Conservation (phyloP, 2,888 invertebrate species). For the Archips xylosteana region DNA sequence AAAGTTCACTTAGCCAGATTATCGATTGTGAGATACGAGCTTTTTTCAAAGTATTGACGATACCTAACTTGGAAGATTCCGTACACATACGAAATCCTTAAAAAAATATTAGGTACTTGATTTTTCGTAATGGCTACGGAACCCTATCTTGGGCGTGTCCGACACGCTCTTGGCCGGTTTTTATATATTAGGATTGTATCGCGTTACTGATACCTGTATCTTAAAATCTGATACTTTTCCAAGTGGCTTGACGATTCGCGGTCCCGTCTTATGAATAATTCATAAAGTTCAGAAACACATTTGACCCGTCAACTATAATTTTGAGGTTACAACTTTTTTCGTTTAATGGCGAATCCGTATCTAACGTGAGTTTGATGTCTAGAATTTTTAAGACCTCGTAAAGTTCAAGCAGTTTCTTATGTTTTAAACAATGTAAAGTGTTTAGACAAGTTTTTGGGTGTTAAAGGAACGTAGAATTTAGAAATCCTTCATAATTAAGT, state of each 20-base stretch:
- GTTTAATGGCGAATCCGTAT: not conserved
- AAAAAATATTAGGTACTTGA: too few species aligned
- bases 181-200: too few species aligned
- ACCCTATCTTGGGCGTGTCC: too few species aligned
- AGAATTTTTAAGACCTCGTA: not conserved
- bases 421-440: not conserved
- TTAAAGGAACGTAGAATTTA: too few species aligned
- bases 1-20: too few species aligned
- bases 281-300: not conserved
- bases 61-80: too few species aligned
- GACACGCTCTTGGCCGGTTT: too few species aligned
- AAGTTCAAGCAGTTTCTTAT: not conserved
- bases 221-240: not conserved
- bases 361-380: constrained; percentile 3
- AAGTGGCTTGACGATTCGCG: not conserved
- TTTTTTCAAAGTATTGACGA: too few species aligned
- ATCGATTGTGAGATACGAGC: too few species aligned
- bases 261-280: constrained; percentile 6
- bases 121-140: too few species aligned
- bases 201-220: not conserved
- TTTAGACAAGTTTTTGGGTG: not conserved
- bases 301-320: not conserved
- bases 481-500: too few species aligned
- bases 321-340: not conserved
- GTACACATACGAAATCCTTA: too few species aligned